These are phyloP conservation scores for Drosophila longiperda DNA, from an alignment of 2,888 invertebrate genomes.

Conservation along the genomic window DNA sequence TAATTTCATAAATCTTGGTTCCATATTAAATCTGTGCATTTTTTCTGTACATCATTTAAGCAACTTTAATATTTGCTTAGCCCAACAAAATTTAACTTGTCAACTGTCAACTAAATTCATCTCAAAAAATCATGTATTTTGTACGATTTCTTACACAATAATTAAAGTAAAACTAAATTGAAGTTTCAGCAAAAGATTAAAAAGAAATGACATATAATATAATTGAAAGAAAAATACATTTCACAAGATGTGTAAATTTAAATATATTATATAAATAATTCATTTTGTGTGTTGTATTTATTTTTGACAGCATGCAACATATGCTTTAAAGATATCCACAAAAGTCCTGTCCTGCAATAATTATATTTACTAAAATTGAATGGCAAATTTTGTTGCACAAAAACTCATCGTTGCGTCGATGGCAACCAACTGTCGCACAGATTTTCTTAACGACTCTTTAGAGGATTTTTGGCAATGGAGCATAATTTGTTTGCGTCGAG, in stretches of 20 bases:
- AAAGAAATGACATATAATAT: not conserved
- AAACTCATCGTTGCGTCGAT: constrained; percentile 17
- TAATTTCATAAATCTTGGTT: constrained; percentile 25
- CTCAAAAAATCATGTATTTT: not conserved
- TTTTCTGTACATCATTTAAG: not conserved
- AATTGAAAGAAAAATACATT: not conserved
- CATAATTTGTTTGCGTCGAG: constrained; percentile 68
- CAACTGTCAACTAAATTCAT: not conserved
- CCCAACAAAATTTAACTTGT: not conserved
- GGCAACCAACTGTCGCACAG: constrained; percentile 57
- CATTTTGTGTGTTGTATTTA: not conserved
- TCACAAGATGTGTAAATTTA: not conserved
- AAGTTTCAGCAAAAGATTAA: not conserved
- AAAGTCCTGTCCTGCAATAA: constrained; percentile 57
- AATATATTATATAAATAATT: not conserved
- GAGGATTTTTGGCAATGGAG: constrained; percentile 38
- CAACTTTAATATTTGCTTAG: not conserved
- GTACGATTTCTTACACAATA: not conserved
- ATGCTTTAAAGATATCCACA: constrained; percentile 25
- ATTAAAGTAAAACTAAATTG: not conserved
- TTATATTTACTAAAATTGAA: constrained; percentile 47
- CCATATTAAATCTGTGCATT: constrained; percentile 7
- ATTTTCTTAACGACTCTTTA: constrained; percentile 70
- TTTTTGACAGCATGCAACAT: not conserved
- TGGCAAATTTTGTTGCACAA: constrained; percentile 4